phyloP scores from a whole-genome alignment of 2,888 invertebrate genomes.

The Miltochrista miniata region DNA sequence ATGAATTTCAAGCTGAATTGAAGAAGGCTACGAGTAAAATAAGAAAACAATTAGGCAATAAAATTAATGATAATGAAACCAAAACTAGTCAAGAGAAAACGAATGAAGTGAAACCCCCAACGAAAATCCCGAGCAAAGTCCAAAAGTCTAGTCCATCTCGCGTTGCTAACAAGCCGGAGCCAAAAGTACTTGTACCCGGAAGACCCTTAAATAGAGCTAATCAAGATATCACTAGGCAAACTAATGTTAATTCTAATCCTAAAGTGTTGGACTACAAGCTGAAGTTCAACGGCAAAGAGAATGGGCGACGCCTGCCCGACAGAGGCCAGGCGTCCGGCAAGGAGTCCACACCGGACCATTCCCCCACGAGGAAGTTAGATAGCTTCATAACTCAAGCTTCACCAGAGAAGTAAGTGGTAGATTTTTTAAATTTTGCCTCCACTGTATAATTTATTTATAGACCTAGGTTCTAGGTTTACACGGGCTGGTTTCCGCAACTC shows the following conservation, averaged over 20 bases:
- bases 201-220: constrained; percentile 62
- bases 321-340: constrained; percentile 85
- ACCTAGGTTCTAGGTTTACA: too few relatives aligned
- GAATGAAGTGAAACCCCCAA: constrained; percentile 53
- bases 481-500: too few relatives aligned
- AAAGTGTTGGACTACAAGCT: constrained; percentile 51
- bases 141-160: constrained; percentile 77
- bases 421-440: background rate
- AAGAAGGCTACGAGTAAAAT: constrained; percentile 80
- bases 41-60: constrained; percentile 76
- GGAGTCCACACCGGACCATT: constrained; percentile 85
- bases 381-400: constrained; percentile 34
- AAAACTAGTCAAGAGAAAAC: constrained; percentile 73
- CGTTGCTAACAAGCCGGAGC: constrained; percentile 38
- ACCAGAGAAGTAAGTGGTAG: constrained; percentile 60
- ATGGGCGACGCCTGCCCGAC: constrained; percentile 63
- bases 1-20: constrained; percentile 81
- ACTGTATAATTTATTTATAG: too few relatives aligned
- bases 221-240: constrained; percentile 60
- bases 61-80: constrained; percentile 73
- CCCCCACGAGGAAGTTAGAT: constrained; percentile 73
- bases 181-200: constrained; percentile 43
- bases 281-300: constrained; percentile 61
- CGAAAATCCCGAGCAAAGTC: constrained; percentile 76
- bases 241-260: constrained; percentile 44